Evolutionary conservation across 2,797 vertebrate genomes (phyloP), one percentile per base, ranked within the genome.

Genomic region (Pempheris klunzingeri): DNA sequence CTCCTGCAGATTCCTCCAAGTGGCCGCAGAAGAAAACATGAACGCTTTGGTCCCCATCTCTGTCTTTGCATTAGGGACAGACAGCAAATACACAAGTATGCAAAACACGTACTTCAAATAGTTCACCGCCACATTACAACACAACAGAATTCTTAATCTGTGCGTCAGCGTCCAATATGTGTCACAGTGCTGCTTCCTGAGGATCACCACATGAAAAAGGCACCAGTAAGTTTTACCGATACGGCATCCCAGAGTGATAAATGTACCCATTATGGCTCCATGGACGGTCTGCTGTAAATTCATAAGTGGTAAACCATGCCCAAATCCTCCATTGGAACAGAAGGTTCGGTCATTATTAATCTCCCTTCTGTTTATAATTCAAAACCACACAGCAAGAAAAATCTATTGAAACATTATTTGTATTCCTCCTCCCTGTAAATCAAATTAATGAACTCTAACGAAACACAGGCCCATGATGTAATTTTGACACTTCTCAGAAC

Each of bases 401-500:
- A 47, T 20, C 62, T 72, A 69, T 46, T 70, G 67, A 72, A 74
- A 62, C 53, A 62, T 53, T 15, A 49, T 67, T 74, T 68, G 15
- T 55, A 26, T 39, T 64, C 44, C 2, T 3, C 50, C 18, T 85
- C 38, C 39, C 43, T 58, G 55, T 87, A 84, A 77, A 87, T 86
- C 65, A 71, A 61, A 80, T 64, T 74, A 84, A 76, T 69, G 5
- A 74, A 24, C 60, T 71, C 8, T 66, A 52, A 75, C 17, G 4
- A 77, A 85, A 66, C 41, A 12, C 81, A 68, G 54, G 50, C 53
- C 26, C 13, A 1, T 88, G 72, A 89, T 74, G 77, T 87, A 58
- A 86, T 67, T 74, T 59, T 44, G 46, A 77, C 34, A 50, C 66
- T 84, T 88, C 85, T 81, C 53, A 81, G 82, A 89, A 86, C 11